These are phyloP conservation scores for Agrilus mali DNA, from an alignment of 2,888 invertebrate genomes.

Conservation along the genomic window DNA sequence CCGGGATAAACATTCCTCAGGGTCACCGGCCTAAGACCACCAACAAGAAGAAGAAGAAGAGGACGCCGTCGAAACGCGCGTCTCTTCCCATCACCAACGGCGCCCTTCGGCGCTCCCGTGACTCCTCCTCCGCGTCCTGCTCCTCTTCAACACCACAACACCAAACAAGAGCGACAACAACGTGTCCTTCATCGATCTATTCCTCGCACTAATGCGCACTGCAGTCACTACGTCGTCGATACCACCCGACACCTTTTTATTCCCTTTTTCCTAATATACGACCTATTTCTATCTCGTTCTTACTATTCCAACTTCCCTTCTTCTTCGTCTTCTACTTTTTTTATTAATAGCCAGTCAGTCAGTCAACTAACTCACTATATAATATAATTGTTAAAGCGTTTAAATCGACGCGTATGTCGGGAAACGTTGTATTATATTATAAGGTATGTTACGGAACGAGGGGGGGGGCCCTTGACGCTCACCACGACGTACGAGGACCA, in stretches of 20 bases:
- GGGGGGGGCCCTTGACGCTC: conserved; percentile 17
- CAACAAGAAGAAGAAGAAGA: too few species aligned
- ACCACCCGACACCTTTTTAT: neutral
- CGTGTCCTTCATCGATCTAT: conserved; percentile 25
- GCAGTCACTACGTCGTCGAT: conserved; percentile 15
- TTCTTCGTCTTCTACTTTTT: too few species aligned
- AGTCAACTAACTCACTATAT: too few species aligned
- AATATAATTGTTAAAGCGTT: too few species aligned
- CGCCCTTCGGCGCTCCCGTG: conserved; percentile 15
- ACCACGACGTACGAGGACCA: conserved; percentile 18
- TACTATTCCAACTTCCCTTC: too few species aligned
- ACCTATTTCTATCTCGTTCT: too few species aligned
- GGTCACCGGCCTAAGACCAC: conserved; percentile 25
- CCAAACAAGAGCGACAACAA: conserved; percentile 8
- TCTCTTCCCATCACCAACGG: conserved; percentile 27
- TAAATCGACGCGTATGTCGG: too few species aligned
- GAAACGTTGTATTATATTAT: neutral
- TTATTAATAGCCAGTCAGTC: too few species aligned
- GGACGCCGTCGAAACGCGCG: conserved; percentile 28
- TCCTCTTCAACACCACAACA: neutral
- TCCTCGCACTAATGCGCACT: conserved; percentile 22
- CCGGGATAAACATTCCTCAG: conserved; percentile 79
- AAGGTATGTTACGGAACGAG: conserved; percentile 2
- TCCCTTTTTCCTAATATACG: too few species aligned
- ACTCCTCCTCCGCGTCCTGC: neutral